Evolutionary conservation across 2,113 vertebrate species (phyloP).

Genomic region (Notarius lentiginosus): DNA sequence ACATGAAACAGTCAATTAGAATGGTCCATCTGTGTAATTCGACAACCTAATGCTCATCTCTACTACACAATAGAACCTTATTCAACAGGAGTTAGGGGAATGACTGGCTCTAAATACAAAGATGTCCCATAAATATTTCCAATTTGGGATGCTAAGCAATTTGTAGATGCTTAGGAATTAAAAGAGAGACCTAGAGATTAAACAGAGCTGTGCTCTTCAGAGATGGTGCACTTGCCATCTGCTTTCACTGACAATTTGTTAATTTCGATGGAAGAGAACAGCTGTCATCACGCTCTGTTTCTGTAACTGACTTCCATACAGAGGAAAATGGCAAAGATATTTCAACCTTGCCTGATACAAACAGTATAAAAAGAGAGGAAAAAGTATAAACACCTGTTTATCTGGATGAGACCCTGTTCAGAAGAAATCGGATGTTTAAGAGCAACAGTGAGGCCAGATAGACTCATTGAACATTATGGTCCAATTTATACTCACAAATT

Average conservation of each 20-base stretch:
- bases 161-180: constrained; percentile 4
- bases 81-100: constrained; percentile 39
- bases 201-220: neutral
- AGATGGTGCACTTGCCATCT: neutral
- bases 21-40: constrained; percentile 67
- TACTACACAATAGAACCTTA: constrained; percentile 56
- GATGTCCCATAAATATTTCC: constrained; percentile 15
- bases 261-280: neutral
- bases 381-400: neutral
- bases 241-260: constrained; percentile 5
- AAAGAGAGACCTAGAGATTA: neutral
- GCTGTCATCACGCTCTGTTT: neutral
- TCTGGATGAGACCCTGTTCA: neutral
- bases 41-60: constrained; percentile 55
- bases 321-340: constrained; percentile 1
- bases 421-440: constrained; percentile 53
- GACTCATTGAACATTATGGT: constrained; percentile 59
- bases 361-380: neutral
- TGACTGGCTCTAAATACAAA: constrained; percentile 53
- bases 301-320: constrained; percentile 3
- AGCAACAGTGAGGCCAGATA: constrained; percentile 53
- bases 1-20: constrained; percentile 70
- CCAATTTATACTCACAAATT: constrained; percentile 68
- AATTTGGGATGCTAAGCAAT: constrained; percentile 3
- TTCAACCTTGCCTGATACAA: neutral